Percentiles rank a stretch among this genome's conserved stretches.
These are phyloP conservation scores for Creontiades dilutus DNA, from an alignment of 2,888 invertebrate genomes.

Conservation along the genomic window DNA sequence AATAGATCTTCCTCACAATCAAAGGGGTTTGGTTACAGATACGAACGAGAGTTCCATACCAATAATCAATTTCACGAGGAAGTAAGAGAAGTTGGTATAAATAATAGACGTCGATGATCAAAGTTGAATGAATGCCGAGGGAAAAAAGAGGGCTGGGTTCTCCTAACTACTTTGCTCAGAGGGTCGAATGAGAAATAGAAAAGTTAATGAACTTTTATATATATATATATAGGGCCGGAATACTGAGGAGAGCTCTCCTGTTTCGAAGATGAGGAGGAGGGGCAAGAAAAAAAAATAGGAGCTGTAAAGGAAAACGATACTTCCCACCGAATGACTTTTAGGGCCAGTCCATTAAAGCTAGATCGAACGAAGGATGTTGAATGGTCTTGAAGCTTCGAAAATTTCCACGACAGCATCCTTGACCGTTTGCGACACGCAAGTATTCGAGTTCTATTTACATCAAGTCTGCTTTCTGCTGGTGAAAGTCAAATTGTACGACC, in stretches of 20 bases:
- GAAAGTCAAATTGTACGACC: too few relatives aligned
- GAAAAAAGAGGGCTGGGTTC: neutral
- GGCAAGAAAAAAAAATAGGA: neutral
- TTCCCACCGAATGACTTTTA: constrained; percentile 58
- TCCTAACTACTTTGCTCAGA: neutral
- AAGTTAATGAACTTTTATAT: too few relatives aligned
- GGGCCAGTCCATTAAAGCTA: constrained; percentile 64
- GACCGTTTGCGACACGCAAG: too few relatives aligned
- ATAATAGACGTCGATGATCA: neutral
- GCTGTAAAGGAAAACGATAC: constrained; percentile 57
- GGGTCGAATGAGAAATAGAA: neutral
- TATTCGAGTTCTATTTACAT: too few relatives aligned
- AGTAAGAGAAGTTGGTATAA: neutral
- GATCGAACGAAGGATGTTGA: constrained; percentile 43
- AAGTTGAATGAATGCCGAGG: neutral
- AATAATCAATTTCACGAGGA: neutral
- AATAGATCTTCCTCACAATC: too few relatives aligned
- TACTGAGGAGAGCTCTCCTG: neutral
- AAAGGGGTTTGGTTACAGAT: neutral
- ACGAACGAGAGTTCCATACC: neutral
- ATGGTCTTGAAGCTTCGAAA: neutral
- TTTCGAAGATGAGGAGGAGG: constrained; percentile 12
- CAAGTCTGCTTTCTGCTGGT: too few relatives aligned
- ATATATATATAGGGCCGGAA: neutral
- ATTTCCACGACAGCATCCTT: too few relatives aligned